Conservation (phyloP, 2,113 vertebrate genomes). For the Equus przewalskii region DNA sequence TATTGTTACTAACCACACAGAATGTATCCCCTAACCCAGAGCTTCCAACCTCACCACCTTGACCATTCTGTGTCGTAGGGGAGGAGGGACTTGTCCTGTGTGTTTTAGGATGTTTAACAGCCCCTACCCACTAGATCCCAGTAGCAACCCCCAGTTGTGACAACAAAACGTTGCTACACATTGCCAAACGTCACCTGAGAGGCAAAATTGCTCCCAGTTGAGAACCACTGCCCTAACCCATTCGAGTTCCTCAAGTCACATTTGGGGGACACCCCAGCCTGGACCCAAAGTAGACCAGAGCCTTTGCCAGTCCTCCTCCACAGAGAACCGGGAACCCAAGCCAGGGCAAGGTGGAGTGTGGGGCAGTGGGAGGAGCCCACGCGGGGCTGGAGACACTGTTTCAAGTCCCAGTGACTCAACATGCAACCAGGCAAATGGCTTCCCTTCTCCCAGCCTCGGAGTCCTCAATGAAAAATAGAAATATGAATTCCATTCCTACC, state of each 20-base stretch:
- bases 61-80: accelerated
- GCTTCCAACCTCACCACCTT: accelerated
- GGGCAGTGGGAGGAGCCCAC: accelerated
- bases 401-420: not conserved
- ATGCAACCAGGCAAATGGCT: accelerated
- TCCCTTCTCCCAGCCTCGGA: not conserved
- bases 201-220: not conserved
- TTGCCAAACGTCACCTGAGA: not conserved
- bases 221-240: not conserved
- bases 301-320: not conserved
- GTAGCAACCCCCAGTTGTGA: not conserved
- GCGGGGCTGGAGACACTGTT: accelerated
- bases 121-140: conserved; percentile 9
- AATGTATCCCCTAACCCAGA: too few species aligned
- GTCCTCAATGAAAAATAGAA: not conserved
- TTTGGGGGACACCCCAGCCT: not conserved
- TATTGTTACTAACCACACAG: accelerated
- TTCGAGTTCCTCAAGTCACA: not conserved
- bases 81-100: too few species aligned
- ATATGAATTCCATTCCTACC: accelerated
- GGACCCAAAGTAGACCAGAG: not conserved
- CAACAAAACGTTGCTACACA: not conserved
- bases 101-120: not conserved
- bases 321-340: not conserved
- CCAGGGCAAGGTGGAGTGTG: accelerated